Conservation (phyloP, 1,140 invertebrate species). For the Babylonia areolata region DNA sequence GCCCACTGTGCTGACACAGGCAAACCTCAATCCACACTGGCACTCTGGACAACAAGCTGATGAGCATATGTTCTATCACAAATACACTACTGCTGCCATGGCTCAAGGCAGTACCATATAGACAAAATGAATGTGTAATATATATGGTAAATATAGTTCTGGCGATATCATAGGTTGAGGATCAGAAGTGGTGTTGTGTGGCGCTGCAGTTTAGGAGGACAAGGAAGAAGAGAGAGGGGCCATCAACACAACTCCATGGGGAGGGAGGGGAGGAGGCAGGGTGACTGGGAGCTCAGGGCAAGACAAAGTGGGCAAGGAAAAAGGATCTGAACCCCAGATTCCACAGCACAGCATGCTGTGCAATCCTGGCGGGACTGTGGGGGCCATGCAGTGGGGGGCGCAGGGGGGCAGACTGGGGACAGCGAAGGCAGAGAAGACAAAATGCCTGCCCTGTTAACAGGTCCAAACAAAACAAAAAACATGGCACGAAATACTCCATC, state of each 20-base stretch:
- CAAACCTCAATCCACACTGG: not conserved
- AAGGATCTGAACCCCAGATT: no score
- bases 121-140: slow-evolving; percentile 34
- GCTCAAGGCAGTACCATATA: slow-evolving; percentile 38
- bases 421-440: no score
- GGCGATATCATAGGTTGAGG: slow-evolving; percentile 22
- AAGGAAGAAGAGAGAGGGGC: not conserved
- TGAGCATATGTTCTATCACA: slow-evolving; percentile 32
- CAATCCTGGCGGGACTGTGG: no score
- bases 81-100: slow-evolving; percentile 34
- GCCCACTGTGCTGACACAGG: not conserved
- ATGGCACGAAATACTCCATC: not conserved
- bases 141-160: slow-evolving; percentile 33
- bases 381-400: no score
- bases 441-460: no score
- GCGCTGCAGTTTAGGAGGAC: slow-evolving; percentile 11
- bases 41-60: slow-evolving; percentile 21
- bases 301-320: no score
- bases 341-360: no score
- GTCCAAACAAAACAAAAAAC: not conserved
- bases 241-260: not conserved
- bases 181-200: slow-evolving; percentile 6
- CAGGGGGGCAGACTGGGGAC: no score
- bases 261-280: not conserved
- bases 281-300: not conserved